Conservation (phyloP, 1,140 invertebrate species). For the Lepidostoma basale region DNA sequence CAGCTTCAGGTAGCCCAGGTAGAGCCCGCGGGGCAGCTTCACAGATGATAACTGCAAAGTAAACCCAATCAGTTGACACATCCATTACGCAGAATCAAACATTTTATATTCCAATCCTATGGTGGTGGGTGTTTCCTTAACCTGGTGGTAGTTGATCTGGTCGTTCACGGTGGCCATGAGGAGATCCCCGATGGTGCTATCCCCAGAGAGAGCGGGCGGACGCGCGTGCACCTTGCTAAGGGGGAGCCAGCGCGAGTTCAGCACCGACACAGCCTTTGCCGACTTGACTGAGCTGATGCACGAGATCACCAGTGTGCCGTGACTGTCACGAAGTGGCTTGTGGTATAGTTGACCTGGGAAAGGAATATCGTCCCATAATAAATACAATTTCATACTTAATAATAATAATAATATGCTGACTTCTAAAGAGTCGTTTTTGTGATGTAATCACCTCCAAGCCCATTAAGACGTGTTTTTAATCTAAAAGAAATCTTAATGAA, state of each 20-base stretch:
- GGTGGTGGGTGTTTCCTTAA: constrained; percentile 47
- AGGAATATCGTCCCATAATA: background rate
- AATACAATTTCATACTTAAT: too few relatives aligned
- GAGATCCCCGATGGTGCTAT: constrained; percentile 79
- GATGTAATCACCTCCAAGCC: too few relatives aligned
- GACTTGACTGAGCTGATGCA: constrained; percentile 85
- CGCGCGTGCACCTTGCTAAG: constrained; percentile 75
- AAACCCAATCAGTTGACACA: background rate
- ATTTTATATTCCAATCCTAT: background rate
- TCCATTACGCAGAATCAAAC: background rate
- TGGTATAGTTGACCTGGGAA: constrained; percentile 84
- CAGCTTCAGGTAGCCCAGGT: constrained; percentile 94
- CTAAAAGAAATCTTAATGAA: too few relatives aligned
- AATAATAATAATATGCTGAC: too few relatives aligned
- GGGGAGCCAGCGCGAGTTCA: constrained; percentile 90
- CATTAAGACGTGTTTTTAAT: too few relatives aligned
- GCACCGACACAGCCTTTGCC: constrained; percentile 80
- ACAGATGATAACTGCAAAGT: constrained; percentile 67
- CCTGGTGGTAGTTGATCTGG: constrained; percentile 91
- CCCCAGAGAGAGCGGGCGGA: constrained; percentile 63
- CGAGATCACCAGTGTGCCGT: constrained; percentile 89
- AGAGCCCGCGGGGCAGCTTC: constrained; percentile 83
- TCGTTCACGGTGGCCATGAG: constrained; percentile 85
- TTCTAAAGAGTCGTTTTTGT: too few relatives aligned
- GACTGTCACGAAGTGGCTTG: constrained; percentile 83